Percentiles rank a stretch among this genome's conserved stretches.
These are phyloP conservation scores for Criorhina ranunculi DNA, from an alignment of 2,888 invertebrate species.

Conservation along the genomic window DNA sequence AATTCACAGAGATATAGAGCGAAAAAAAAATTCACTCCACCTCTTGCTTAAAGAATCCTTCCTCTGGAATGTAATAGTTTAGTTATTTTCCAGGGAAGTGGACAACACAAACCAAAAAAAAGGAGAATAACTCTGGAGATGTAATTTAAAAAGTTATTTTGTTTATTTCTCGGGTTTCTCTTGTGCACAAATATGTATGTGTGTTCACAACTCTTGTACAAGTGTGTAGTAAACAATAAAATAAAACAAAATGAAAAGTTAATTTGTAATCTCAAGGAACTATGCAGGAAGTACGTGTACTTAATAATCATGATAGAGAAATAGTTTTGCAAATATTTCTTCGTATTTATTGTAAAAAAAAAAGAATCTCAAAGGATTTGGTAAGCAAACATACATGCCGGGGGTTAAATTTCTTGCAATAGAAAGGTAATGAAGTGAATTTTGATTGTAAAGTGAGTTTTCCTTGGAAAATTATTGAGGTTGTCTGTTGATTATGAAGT, in stretches of 20 bases:
- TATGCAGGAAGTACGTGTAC: too few relatives aligned
- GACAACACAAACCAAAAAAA: conserved; percentile 58
- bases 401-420: neutral
- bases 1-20: conserved; percentile 51
- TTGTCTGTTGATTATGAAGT: too few relatives aligned
- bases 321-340: conserved; percentile 15
- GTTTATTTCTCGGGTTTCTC: conserved; percentile 9
- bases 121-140: conserved; percentile 57
- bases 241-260: neutral
- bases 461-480: too few relatives aligned
- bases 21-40: conserved; percentile 25
- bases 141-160: conserved; percentile 61
- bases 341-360: neutral
- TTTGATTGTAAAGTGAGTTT: too few relatives aligned
- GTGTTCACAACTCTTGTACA: neutral
- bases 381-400: neutral
- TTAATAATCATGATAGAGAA: conserved; percentile 8
- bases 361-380: conserved; percentile 5
- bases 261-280: conserved; percentile 2
- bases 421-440: too few relatives aligned
- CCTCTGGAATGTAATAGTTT: conserved; percentile 30
- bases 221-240: conserved; percentile 20
- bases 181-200: neutral
- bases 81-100: conserved; percentile 50
- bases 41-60: conserved; percentile 1